These are phyloP conservation scores for Megaceryle maxima DNA, from an alignment of 2,113 vertebrate genomes.

Conservation along the genomic window DNA sequence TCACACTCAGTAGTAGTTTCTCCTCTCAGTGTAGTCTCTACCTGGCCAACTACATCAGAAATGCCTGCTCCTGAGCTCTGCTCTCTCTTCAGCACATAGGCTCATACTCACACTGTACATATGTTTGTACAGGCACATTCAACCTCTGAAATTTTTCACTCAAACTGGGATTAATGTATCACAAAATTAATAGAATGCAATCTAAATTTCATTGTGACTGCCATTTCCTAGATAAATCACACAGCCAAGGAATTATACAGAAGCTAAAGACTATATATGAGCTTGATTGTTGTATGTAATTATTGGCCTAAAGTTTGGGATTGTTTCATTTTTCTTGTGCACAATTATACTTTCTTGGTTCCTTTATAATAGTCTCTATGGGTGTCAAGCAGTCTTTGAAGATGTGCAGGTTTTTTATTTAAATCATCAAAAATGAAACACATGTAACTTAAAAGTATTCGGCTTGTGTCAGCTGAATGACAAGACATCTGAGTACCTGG, in stretches of 20 bases:
- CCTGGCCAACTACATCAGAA: neutral
- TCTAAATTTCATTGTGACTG: neutral
- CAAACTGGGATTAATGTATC: neutral
- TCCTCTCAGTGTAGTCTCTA: neutral
- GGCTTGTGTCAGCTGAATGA: neutral
- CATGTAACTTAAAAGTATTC: neutral
- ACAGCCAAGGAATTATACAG: neutral
- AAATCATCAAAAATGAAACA: neutral
- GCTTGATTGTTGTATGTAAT: neutral
- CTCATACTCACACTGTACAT: neutral
- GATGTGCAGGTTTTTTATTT: neutral
- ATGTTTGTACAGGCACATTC: neutral
- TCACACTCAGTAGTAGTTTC: neutral
- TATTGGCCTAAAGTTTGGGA: neutral
- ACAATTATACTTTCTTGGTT: neutral
- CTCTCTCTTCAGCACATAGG: neutral
- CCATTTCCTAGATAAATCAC: neutral
- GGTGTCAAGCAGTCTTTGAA: neutral
- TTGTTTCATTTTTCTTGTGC: neutral
- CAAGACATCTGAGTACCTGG: neutral
- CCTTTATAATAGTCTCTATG: neutral
- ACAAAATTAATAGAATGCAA: neutral
- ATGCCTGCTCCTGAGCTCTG: neutral
- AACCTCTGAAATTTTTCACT: neutral
- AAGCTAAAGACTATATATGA: neutral